Conservation (phyloP, 2,888 invertebrate species). For the Eristalis arbustorum region DNA sequence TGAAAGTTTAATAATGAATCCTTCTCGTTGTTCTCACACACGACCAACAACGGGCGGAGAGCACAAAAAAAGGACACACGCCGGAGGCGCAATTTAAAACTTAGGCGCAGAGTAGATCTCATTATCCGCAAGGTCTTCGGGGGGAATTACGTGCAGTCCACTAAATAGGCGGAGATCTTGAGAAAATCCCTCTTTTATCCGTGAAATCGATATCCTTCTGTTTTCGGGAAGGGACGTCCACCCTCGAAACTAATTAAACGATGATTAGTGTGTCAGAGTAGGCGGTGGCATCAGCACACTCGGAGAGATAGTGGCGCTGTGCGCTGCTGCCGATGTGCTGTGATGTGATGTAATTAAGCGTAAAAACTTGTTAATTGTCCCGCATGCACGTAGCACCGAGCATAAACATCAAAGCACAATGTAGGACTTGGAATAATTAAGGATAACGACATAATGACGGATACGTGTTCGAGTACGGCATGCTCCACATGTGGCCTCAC, state of each 20-base stretch:
- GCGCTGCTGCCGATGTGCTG: background rate
- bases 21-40: background rate
- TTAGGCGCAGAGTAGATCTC: constrained; percentile 1
- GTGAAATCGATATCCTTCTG: constrained; percentile 9
- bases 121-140: constrained; percentile 15
- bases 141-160: constrained; percentile 31
- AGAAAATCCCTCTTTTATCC: background rate
- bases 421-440: constrained; percentile 6
- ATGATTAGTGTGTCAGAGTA: constrained; percentile 15
- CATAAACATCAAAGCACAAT: background rate
- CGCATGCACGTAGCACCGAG: background rate
- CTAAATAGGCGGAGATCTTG: constrained; percentile 17
- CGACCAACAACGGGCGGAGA: background rate
- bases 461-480: constrained; percentile 32
- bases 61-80: background rate
- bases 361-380: constrained; percentile 18
- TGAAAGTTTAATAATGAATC: constrained; percentile 48
- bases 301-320: background rate
- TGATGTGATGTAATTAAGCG: constrained; percentile 5
- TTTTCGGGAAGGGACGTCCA: background rate
- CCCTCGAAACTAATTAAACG: constrained; percentile 23
- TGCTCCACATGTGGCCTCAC: constrained; percentile 12
- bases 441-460: constrained; percentile 36
- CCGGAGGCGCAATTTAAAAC: constrained; percentile 7
- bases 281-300: background rate